These are phyloP conservation scores for Channa maculata DNA, from an alignment of 2,113 vertebrate species.

Conservation along the genomic window DNA sequence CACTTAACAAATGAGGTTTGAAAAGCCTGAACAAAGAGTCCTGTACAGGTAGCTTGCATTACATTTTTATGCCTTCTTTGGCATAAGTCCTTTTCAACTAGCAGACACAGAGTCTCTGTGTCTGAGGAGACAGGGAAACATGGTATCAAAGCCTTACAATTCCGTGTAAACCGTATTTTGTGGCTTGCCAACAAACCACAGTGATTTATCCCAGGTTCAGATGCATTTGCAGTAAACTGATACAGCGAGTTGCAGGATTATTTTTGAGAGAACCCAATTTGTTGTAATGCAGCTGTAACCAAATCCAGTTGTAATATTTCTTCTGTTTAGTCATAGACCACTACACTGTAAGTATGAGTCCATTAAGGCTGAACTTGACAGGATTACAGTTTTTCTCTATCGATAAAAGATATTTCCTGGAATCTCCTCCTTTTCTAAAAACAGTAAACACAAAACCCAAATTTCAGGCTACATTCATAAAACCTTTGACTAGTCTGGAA, in stretches of 20 bases:
- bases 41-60: background rate
- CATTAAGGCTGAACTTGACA: too few species aligned
- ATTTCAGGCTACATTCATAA: too few species aligned
- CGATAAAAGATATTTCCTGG: too few species aligned
- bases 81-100: too few species aligned
- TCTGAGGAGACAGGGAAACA: conserved; percentile 33
- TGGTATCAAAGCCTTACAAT: conserved; percentile 19
- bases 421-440: too few species aligned
- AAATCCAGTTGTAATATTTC: background rate
- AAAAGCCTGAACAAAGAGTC: background rate
- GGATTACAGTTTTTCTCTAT: too few species aligned
- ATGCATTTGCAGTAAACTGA: conserved; percentile 15
- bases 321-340: background rate
- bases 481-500: too few species aligned
- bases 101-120: conserved; percentile 45
- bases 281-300: too few species aligned
- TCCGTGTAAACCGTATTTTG: conserved; percentile 31
- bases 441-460: too few species aligned
- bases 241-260: background rate
- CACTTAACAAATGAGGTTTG: background rate
- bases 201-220: conserved; percentile 24
- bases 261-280: too few species aligned
- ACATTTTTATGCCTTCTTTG: background rate
- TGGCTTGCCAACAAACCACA: conserved; percentile 38
- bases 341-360: background rate